Base-by-base conservation (phyloP, 1,140 invertebrate species). In the Atta cephalotes region DNA sequence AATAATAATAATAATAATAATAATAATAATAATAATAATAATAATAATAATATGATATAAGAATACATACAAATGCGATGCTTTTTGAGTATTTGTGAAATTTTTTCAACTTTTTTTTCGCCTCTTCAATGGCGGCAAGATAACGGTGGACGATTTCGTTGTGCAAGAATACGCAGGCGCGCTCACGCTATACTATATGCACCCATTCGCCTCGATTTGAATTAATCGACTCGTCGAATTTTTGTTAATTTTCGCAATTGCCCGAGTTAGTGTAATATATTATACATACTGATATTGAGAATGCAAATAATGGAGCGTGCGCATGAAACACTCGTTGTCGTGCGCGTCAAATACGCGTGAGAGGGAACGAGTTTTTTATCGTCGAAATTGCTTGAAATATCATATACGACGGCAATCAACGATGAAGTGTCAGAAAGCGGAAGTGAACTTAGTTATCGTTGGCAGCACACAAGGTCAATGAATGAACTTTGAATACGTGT, bases 401-500 rank as follows among this genome's bases (percentile, higher is more conserved):
- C 39, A 10, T 45, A 12, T 45, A 53, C 51, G 51, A 70, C 1
- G 39, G 31, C 31, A 25, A 81, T 70, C 31, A 70, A 25, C 65
- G 49, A 70, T 6, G 49, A 45, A 79, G 65, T 39, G 39, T 45
- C 51, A 62, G 16, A 58, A 71, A 31, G n/a, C 51, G 65, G 78
- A 71, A 70, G 21, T 2, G 7, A 45, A 28, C 28, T 18, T 81
- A 45, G 51, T 78, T 78, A 65, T 65, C 78, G 39, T 56, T 71
- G 16, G 9, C 31, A 16, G 14, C 28, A 21, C 7, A 21, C 65
- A 71, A 81, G 78, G 51, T 81, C 49, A 58, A 1, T 51, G 65
- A 81, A 16, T 58, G 31, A 58, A 81, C 78, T 80, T 80, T 80
- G 77, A 25, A 77, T 76, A n/a, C 12, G n/a, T 45, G 35, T 39